A percentile compares a stretch with the other conserved stretches of the same genome.
These are phyloP conservation scores for Mongoloraphidia duomilia DNA, from an alignment of 2,888 invertebrate species.

Conservation along the genomic window DNA sequence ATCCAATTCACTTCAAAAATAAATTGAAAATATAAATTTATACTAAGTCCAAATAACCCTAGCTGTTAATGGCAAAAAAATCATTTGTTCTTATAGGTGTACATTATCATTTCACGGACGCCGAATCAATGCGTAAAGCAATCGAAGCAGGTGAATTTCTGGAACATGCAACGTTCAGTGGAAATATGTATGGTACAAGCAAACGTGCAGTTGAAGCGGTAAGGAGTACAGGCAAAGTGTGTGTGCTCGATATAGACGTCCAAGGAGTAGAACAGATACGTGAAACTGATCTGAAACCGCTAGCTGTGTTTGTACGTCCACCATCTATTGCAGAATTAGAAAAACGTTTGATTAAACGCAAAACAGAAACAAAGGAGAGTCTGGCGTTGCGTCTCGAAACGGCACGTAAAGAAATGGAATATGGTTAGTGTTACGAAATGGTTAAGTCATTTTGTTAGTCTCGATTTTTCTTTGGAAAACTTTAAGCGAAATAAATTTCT, in stretches of 20 bases:
- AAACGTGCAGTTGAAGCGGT: conserved; percentile 75
- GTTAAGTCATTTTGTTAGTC: neutral
- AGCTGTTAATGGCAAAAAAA: too few relatives aligned
- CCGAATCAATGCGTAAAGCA: conserved; percentile 60
- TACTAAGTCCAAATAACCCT: too few relatives aligned
- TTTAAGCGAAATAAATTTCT: neutral
- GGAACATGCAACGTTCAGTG: conserved; percentile 83
- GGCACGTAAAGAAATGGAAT: conserved; percentile 71
- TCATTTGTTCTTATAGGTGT: conserved; percentile 19
- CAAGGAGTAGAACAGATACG: conserved; percentile 89
- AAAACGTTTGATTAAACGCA: conserved; percentile 54
- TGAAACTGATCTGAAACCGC: conserved; percentile 63
- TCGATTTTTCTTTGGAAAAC: neutral
- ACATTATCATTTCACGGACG: conserved; percentile 77
- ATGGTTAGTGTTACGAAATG: conserved; percentile 38
- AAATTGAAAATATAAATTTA: too few relatives aligned
- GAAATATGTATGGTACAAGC: conserved; percentile 93
- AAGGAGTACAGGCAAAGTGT: conserved; percentile 57
- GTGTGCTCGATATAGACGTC: conserved; percentile 87
- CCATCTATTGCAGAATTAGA: conserved; percentile 70
- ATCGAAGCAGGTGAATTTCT: conserved; percentile 74
- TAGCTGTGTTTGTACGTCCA: conserved; percentile 85
- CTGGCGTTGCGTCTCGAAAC: conserved; percentile 60
- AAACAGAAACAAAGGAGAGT: conserved; percentile 84
- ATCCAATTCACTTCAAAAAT: too few relatives aligned